Evolutionary conservation across 2,888 invertebrate species (phyloP), one percentile per base, ranked within the genome.

Genomic region (Pheosia gnoma): DNA sequence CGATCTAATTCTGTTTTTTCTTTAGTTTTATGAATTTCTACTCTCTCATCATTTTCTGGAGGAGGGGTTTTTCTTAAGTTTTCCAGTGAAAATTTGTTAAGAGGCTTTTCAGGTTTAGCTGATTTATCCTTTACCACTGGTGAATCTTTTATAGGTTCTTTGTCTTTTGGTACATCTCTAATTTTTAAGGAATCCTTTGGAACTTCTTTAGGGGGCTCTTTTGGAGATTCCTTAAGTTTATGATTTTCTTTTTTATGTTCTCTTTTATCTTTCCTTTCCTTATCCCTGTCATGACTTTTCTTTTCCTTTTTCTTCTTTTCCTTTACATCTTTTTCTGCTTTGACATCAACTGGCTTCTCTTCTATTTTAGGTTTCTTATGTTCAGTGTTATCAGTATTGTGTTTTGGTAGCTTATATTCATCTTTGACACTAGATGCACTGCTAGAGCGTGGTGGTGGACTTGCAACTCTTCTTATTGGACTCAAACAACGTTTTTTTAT

Each of bases 231-330:
- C 84, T 91, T 91, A 63, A 81, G 72, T 81, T 94, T 91, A 78
- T 90, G 89, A 74, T 89, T 94, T 71, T 95, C 95, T 83, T 95
- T 95, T 78, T 94, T 94, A 67, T 94, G 94, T 68, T 95, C 95
- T 72, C 93, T 94, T 71, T 93, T 93, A 66, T 90, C 91, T 66
- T 94, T 92, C 57, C 95, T 94, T 59, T 96, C 96, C 81, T 95
- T 95, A 61, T 95, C 95, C 75, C 94, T 90, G 57, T 95, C 95
- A 79, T 95, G 95, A 59, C 95, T 95, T 79, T 95, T 94, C 76
- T 95, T 95, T 67, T 95, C 96, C 75, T 95, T 95, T 74, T 95
- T 95, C 71, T 94, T 94, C 67, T 93, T 93, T 70, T 95, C 95
- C 75, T 93, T 91, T 3, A 80, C 68, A 74, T 95, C 94, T 70